Base-by-base conservation (phyloP, 2,113 vertebrate species). In the Pogona vitticeps region DNA sequence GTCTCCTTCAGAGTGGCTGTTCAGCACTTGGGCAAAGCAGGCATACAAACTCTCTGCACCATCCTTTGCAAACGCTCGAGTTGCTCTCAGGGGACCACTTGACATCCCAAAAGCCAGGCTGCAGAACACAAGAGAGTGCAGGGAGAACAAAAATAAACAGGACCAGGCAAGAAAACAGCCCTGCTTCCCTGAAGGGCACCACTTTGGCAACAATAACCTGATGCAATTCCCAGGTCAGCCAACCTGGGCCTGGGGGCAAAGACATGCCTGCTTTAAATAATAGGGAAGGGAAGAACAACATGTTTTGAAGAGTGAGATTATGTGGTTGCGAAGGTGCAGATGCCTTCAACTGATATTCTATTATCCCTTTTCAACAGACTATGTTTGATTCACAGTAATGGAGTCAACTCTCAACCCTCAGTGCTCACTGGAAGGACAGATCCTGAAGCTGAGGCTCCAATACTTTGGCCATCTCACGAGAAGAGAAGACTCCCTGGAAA, bases 121-220 rank as follows among this genome's bases (percentile, higher is more conserved):
- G 36, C 85, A 86, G 89, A 59, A 87, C 93, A 82, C 92, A 86
- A 86, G 92, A 90, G 91, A 94, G 89, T 23, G 1, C 76, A 61
- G 40, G 93, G 56, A 84, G 68, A 76, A 82, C 86, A 95, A 94
- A 95, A 96, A 96, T 94, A 96, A 94, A 91, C 71, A 73, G 90
- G 91, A 88, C 88, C 83, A 81, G 59, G 91, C 91, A 94, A 92
- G 90, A 94, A 95, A 96, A 96, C 93, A 96, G 89, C 88, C 90
- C 46, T 0, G 0, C 0, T 1, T 87, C 91, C 89, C 89, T 0
- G 0, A 85, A 0, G 13, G 88, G 85, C 36, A 85, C 76, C 52
- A 76, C 84, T 89, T 91, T 0, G 0, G 94, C 86, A 94, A 88
- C 86, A 93, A 88, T 86, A 94, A 83, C 91, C 93, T 96, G 96